Conservation (phyloP, 2,888 invertebrate genomes). For the Anaspis maculata region DNA sequence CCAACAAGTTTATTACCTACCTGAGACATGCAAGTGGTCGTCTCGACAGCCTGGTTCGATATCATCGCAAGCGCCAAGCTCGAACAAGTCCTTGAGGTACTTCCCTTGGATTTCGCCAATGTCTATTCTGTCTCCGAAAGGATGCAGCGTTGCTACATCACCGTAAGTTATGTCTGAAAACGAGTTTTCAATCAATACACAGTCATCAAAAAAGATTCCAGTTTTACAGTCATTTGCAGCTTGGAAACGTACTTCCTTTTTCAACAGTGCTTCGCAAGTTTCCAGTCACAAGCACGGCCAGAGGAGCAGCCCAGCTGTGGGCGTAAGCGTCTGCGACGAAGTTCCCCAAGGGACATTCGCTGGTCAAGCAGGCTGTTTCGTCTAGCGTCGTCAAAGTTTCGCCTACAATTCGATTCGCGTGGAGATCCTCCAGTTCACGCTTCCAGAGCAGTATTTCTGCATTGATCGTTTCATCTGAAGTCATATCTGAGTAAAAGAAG, state of each 20-base stretch:
- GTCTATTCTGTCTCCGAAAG: constrained; percentile 70
- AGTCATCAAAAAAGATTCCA: neutral
- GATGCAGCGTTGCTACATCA: constrained; percentile 59
- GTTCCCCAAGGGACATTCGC: constrained; percentile 67
- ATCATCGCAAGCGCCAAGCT: no score
- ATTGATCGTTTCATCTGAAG: constrained; percentile 17
- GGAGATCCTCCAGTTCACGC: constrained; percentile 11
- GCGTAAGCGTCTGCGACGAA: constrained; percentile 62
- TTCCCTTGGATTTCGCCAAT: constrained; percentile 60
- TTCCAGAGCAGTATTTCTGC: constrained; percentile 16
- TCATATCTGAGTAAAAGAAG: neutral
- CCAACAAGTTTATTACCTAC: neutral
- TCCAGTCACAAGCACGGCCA: constrained; percentile 59
- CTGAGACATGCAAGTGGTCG: neutral
- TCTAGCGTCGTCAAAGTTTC: constrained; percentile 38
- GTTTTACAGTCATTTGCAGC: no score
- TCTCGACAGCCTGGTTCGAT: no score
- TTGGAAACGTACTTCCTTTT: constrained; percentile 53
- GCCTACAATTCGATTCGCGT: constrained; percentile 17
- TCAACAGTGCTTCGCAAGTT: constrained; percentile 58
- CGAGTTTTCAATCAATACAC: neutral
- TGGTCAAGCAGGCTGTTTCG: constrained; percentile 46
- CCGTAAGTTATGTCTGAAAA: constrained; percentile 59
- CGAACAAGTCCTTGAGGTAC: constrained; percentile 54
- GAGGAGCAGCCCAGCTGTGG: constrained; percentile 52